These are phyloP conservation scores for Parnassius glacialis DNA, from an alignment of 2,888 invertebrate genomes.

Conservation along the genomic window DNA sequence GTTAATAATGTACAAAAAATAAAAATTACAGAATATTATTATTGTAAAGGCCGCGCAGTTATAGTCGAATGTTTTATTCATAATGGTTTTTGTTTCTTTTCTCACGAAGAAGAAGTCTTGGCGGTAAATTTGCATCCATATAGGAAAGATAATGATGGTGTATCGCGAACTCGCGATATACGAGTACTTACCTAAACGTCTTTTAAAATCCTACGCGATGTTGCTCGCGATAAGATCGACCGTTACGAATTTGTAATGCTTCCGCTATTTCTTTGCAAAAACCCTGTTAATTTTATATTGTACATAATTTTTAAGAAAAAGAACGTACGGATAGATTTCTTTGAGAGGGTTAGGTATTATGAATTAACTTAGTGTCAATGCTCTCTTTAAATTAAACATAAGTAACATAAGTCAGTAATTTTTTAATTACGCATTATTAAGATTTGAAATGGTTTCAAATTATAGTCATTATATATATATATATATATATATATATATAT, in stretches of 20 bases:
- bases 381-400: no score
- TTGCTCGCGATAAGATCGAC: slow-evolving; percentile 14
- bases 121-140: slow-evolving; percentile 19
- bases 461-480: no score
- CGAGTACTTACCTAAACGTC: slow-evolving; percentile 1
- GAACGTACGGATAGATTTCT: slow-evolving; percentile 13
- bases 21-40: not conserved
- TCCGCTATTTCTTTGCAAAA: slow-evolving; percentile 9
- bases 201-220: slow-evolving; percentile 15
- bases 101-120: slow-evolving; percentile 19
- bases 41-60: not conserved
- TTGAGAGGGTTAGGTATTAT: slow-evolving; percentile 15
- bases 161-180: not conserved
- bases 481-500: no score
- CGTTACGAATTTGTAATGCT: slow-evolving; percentile 14
- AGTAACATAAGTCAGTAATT: no score
- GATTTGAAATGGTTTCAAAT: no score
- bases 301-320: slow-evolving; percentile 10
- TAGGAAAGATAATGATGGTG: slow-evolving; percentile 14
- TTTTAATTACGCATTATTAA: no score
- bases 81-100: slow-evolving; percentile 10
- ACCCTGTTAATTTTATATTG: slow-evolving; percentile 21
- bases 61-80: slow-evolving; percentile 7
- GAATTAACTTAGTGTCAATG: slow-evolving; percentile 3
- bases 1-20: not conserved